Percentiles rank a stretch among this genome's conserved stretches.
These are phyloP conservation scores for Lepus townsendii DNA, from an alignment of 2,797 vertebrate genomes.

Conservation along the genomic window DNA sequence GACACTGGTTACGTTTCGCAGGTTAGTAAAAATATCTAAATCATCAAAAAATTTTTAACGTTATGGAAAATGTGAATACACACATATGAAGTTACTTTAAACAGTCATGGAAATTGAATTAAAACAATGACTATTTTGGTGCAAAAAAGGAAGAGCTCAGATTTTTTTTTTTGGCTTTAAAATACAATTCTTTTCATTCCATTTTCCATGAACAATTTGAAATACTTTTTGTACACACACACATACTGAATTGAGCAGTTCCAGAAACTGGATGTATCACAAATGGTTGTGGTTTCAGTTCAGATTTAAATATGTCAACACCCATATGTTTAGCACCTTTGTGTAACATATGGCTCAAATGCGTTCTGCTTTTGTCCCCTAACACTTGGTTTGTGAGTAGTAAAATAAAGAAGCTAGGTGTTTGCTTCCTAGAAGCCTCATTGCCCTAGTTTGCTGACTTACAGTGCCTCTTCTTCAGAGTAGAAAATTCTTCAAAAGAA, in stretches of 20 bases:
- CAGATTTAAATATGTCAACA: slow-evolving; percentile 66
- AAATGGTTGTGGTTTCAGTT: slow-evolving; percentile 64
- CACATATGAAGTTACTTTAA: too few relatives aligned
- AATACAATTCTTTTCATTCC: too few relatives aligned
- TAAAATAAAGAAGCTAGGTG: slow-evolving; percentile 47
- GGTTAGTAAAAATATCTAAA: slow-evolving; percentile 29
- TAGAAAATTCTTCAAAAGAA: slow-evolving; percentile 55
- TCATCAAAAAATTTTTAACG: slow-evolving; percentile 19
- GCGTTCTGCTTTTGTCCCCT: slow-evolving; percentile 52
- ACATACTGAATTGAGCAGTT: slow-evolving; percentile 31
- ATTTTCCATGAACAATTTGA: too few relatives aligned
- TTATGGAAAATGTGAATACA: background rate
- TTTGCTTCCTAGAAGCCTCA: slow-evolving; percentile 44
- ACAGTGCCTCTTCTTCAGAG: background rate
- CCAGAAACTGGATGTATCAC: slow-evolving; percentile 40
- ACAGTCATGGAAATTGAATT: too few relatives aligned
- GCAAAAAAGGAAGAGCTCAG: too few relatives aligned
- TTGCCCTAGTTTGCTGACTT: slow-evolving; percentile 41
- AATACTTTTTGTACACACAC: background rate
- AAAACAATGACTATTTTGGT: too few relatives aligned
- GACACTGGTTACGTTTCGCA: background rate
- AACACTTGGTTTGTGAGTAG: slow-evolving; percentile 62
- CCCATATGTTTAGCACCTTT: slow-evolving; percentile 72
- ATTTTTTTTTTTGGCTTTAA: too few relatives aligned
- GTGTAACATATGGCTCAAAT: slow-evolving; percentile 66